Base-by-base conservation (phyloP, 2,797 vertebrate species). In the Meda fulgida region DNA sequence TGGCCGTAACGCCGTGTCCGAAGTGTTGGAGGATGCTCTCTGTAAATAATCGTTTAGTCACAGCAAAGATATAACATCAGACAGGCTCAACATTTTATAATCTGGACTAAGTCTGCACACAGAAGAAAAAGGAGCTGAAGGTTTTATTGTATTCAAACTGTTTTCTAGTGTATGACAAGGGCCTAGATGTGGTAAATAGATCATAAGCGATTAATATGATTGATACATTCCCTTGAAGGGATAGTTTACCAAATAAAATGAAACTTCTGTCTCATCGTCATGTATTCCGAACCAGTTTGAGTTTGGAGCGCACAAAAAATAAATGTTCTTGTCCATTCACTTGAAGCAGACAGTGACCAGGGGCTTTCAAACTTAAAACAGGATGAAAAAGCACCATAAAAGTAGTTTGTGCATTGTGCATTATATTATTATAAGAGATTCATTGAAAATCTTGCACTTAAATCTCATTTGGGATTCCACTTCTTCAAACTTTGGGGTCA, bases 21-120 rank as follows among this genome's bases (percentile, higher is more conserved):
- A 46, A 40, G 84, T 23, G 77, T 73, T 55, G 60, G 71, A 53
- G 65, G 78, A 85, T 40, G 60, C 75, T 26, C 70, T 67, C 78
- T 65, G 85, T 85, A 80, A 87, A 87, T 69, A 31, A 84, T 86
- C 83, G 67, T 88, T 89, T 89, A 88, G 79, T 78, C 82, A 70
- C 65, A 19, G 53, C 79, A 81, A 72, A 78, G 84, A 89, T 60
- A 63, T 48, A 63, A 85, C 80, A 88, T 85, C 78, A 69, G 79
- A 77, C 58, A 11, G 46, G 66, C 46, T 78, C 75, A 51, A 31
- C 40, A 86, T 86, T 88, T 85, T 87, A 86, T 88, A 87, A 85
- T 89, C 87, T 87, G 88, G 82, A 88, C 88, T 84, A 88, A 71
- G 75, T 78, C 63, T 78, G 36, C 38, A 67, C n/a, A 69, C 75